phyloP scores from a whole-genome alignment of 2,888 invertebrate species.

The Mesoligia furuncula region DNA sequence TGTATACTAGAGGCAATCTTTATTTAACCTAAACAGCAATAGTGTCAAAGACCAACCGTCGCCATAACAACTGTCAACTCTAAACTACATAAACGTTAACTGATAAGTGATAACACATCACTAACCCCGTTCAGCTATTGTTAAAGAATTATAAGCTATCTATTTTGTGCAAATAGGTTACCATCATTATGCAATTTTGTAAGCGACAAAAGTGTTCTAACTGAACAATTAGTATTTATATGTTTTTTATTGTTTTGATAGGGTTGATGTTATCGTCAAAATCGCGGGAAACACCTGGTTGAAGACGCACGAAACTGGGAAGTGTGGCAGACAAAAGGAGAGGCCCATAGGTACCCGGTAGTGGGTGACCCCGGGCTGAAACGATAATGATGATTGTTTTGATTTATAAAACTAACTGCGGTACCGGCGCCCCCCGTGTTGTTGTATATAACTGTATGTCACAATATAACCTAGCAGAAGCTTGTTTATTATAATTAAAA shows the following conservation, averaged over 20 bases:
- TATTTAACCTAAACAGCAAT: not conserved
- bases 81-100: not conserved
- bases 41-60: not conserved
- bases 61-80: not conserved
- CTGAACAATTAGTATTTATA: not conserved
- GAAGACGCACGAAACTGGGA: no score
- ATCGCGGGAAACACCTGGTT: no score
- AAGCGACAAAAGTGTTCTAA: not conserved
- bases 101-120: not conserved
- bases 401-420: not conserved
- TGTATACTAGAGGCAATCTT: not conserved
- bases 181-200: not conserved
- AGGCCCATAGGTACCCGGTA: no score
- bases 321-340: no score
- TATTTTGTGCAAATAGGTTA: not conserved
- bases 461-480: not conserved
- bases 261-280: no score
- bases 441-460: not conserved
- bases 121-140: conserved; percentile 4
- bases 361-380: no score
- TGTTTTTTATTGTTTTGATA: not conserved
- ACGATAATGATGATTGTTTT: not conserved
- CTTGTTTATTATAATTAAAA: not conserved
- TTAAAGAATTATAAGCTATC: not conserved
- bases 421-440: not conserved